Conservation (phyloP, 2,888 invertebrate genomes). For the Synergus gifuensis region DNA sequence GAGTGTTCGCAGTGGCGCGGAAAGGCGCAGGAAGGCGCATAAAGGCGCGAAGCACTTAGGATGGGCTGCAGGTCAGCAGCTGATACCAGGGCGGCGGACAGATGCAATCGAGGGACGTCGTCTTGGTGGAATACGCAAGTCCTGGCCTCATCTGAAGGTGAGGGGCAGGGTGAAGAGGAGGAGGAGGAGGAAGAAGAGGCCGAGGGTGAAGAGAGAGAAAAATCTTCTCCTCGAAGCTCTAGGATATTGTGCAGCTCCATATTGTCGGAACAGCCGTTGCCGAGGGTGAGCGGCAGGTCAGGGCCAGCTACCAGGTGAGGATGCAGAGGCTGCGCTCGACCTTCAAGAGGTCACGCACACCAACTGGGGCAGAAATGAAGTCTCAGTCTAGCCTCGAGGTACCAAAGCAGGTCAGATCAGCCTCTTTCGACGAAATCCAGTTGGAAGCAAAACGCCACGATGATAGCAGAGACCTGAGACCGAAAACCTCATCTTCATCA, state of each 20-base stretch:
- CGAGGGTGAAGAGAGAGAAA: slow-evolving; percentile 47
- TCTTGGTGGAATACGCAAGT: slow-evolving; percentile 57
- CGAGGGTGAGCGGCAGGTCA: slow-evolving; percentile 25
- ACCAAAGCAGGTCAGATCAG: slow-evolving; percentile 93
- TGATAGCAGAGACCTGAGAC: slow-evolving; percentile 46
- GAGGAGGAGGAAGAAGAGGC: slow-evolving; percentile 46
- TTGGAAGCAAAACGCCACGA: slow-evolving; percentile 55
- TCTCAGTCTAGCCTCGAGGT: slow-evolving; percentile 94
- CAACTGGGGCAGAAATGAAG: slow-evolving; percentile 94
- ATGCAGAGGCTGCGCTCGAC: slow-evolving; percentile 91
- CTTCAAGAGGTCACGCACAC: slow-evolving; percentile 92
- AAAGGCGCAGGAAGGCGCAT: slow-evolving; percentile 36
- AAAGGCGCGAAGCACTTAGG: slow-evolving; percentile 61
- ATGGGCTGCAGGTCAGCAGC: slow-evolving; percentile 72
- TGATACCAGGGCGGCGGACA: slow-evolving; percentile 66
- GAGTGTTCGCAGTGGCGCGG: slow-evolving; percentile 39
- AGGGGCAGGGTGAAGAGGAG: slow-evolving; percentile 42
- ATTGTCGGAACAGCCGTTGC: slow-evolving; percentile 2
- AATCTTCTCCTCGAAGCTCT: not conserved
- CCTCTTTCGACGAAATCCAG: slow-evolving; percentile 94
- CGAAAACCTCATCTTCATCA: slow-evolving; percentile 64
- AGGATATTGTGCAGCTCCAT: not conserved
- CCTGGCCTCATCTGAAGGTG: slow-evolving; percentile 52
- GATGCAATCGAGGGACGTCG: slow-evolving; percentile 62
- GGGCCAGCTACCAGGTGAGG: slow-evolving; percentile 77